phyloP scores from a whole-genome alignment of 2,888 invertebrate genomes.

The Drosophila anomalata region DNA sequence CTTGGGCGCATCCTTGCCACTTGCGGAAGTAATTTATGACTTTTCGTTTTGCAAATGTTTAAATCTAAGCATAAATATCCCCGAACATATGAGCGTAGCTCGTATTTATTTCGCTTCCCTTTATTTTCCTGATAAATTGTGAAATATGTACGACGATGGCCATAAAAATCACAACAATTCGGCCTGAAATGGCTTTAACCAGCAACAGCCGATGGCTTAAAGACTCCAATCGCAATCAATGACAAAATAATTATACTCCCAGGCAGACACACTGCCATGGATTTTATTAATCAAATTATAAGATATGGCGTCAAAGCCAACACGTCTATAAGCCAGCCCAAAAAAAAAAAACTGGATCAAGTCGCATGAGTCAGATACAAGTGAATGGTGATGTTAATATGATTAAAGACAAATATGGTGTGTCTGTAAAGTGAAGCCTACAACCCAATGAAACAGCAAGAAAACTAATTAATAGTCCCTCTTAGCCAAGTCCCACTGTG shows the following conservation, averaged over 20 bases:
- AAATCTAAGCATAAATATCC: slow-evolving; percentile 78
- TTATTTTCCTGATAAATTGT: slow-evolving; percentile 78
- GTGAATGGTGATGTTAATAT: slow-evolving; percentile 73
- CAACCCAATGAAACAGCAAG: background rate
- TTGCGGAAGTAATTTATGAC: slow-evolving; percentile 77
- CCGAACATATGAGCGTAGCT: slow-evolving; percentile 69
- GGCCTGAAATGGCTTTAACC: slow-evolving; percentile 64
- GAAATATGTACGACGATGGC: slow-evolving; percentile 65
- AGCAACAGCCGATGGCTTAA: slow-evolving; percentile 44
- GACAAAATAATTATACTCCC: slow-evolving; percentile 64
- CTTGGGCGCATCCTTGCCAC: slow-evolving; percentile 65
- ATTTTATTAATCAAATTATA: slow-evolving; percentile 75
- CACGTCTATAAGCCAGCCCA: slow-evolving; percentile 53
- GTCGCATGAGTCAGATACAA: slow-evolving; percentile 58
- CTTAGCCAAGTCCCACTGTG: slow-evolving; percentile 14
- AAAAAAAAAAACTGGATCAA: slow-evolving; percentile 36
- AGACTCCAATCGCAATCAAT: slow-evolving; percentile 51
- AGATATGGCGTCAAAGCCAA: slow-evolving; percentile 75
- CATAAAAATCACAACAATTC: slow-evolving; percentile 50
- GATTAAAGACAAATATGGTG: slow-evolving; percentile 75
- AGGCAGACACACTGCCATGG: slow-evolving; percentile 9
- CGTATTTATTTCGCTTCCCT: slow-evolving; percentile 72
- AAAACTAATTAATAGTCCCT: background rate
- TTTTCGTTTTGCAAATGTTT: slow-evolving; percentile 80
- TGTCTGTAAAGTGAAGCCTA: slow-evolving; percentile 26